A percentile compares a stretch with the other conserved stretches of the same genome.
These are phyloP conservation scores for Pocillopora damicornis DNA, from an alignment of 64 coral and sea anemone species.

Conservation along the genomic window DNA sequence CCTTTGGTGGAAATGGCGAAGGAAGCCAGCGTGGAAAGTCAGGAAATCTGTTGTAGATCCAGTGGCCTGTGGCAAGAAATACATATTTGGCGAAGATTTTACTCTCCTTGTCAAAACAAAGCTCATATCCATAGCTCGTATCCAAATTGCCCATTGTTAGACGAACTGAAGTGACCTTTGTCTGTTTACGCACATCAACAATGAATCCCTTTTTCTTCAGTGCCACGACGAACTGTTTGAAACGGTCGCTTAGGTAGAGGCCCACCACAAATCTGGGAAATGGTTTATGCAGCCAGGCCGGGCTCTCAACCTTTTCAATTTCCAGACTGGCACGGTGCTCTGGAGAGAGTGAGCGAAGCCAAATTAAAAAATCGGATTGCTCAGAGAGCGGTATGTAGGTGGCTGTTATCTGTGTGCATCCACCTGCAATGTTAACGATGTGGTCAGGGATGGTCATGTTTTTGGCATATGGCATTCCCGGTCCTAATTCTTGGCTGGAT, in stretches of 20 bases:
- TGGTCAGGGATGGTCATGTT: constrained; percentile 42
- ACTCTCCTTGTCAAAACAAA: constrained; percentile 4
- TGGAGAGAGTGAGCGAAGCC: constrained; percentile 27
- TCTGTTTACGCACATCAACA: constrained; percentile 10
- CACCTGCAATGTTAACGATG: constrained; percentile 49
- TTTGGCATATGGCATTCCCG: constrained; percentile 35
- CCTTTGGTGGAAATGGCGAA: constrained; percentile 42
- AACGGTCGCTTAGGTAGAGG: constrained; percentile 53
- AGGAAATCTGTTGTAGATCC: constrained; percentile 48
- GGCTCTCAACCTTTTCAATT: constrained; percentile 7
- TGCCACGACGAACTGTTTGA: constrained; percentile 33
- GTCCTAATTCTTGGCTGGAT: constrained; percentile 8
- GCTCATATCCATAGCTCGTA: constrained; percentile 8
- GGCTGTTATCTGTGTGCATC: constrained; percentile 44
- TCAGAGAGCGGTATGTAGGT: constrained; percentile 23
- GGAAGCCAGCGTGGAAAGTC: constrained; percentile 41
- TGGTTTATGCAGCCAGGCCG: constrained; percentile 28
- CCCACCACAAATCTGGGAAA: constrained; percentile 55
- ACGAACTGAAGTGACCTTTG: constrained; percentile 13
- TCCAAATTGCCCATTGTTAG: not conserved
- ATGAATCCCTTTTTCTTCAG: constrained; percentile 37
- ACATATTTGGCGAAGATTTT: constrained; percentile 23
- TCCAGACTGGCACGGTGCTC: constrained; percentile 12
- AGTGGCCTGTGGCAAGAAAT: constrained; percentile 54
- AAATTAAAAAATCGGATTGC: constrained; percentile 31